phyloP scores from a whole-genome alignment of 1,140 invertebrate species.

The Brachionus paranguensis region DNA sequence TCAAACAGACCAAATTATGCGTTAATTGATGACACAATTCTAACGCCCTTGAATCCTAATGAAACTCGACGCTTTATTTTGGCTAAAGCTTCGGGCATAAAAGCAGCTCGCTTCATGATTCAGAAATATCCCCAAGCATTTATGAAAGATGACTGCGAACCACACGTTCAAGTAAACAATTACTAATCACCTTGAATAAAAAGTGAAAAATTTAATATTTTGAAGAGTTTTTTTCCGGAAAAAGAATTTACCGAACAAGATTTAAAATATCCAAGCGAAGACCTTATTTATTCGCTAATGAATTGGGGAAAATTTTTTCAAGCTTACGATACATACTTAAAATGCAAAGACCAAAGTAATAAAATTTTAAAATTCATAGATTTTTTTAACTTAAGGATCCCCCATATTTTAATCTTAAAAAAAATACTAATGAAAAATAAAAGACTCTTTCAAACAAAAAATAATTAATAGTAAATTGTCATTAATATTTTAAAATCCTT shows the following conservation, averaged over 20 bases:
- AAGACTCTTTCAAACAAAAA: too few relatives aligned
- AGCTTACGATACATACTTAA: constrained; percentile 5
- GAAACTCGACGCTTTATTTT: background rate
- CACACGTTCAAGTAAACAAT: background rate
- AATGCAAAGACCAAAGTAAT: constrained; percentile 33
- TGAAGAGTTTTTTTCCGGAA: constrained; percentile 24
- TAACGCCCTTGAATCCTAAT: constrained; percentile 9
- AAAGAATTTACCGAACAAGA: constrained; percentile 32
- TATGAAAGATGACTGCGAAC: constrained; percentile 19
- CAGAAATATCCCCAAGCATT: constrained; percentile 31
- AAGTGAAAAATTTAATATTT: background rate
- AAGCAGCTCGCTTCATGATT: constrained; percentile 36
- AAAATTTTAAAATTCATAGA: background rate
- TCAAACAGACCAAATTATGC: background rate
- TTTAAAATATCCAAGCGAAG: constrained; percentile 28
- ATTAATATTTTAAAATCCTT: too few relatives aligned
- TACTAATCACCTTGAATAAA: background rate
- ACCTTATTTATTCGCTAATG: constrained; percentile 28
- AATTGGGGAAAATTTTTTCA: constrained; percentile 17
- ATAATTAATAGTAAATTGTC: too few relatives aligned
- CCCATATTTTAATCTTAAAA: too few relatives aligned
- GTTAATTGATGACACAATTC: constrained; percentile 10
- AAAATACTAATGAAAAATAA: too few relatives aligned
- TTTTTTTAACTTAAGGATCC: too few relatives aligned
- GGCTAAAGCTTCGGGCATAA: constrained; percentile 33